Conservation (phyloP, 2,888 invertebrate genomes). For the Mesopsocus fuscifrons region DNA sequence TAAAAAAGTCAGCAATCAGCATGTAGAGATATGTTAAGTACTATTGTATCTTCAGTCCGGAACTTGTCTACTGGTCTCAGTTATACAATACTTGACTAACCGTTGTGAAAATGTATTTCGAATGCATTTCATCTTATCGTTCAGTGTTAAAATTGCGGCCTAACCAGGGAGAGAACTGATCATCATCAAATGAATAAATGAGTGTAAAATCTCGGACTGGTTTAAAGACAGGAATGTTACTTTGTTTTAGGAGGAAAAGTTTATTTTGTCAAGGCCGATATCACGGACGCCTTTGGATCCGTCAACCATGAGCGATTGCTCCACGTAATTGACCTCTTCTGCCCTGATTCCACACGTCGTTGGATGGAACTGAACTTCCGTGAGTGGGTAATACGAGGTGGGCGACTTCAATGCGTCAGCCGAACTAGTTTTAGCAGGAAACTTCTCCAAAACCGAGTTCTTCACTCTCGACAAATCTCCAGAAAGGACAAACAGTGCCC, state of each 20-base stretch:
- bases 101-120: too few relatives aligned
- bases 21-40: too few relatives aligned
- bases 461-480: background rate
- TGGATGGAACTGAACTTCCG: background rate
- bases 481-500: background rate
- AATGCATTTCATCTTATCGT: too few relatives aligned
- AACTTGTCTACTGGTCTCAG: too few relatives aligned
- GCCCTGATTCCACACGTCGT: background rate
- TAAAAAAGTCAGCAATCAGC: too few relatives aligned
- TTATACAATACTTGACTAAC: too few relatives aligned
- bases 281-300: constrained; percentile 32
- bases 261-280: constrained; percentile 30
- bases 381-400: background rate
- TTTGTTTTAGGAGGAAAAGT: constrained; percentile 19
- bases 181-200: too few relatives aligned
- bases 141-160: too few relatives aligned
- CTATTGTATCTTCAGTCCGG: too few relatives aligned
- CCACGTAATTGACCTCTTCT: constrained; percentile 21
- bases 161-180: too few relatives aligned
- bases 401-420: background rate
- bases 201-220: too few relatives aligned
- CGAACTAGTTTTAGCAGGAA: background rate
- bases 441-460: background rate
- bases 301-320: constrained; percentile 25
- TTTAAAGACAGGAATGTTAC: too few relatives aligned